Conservation (phyloP, 2,888 invertebrate species). For the Hedychridium roseum region DNA sequence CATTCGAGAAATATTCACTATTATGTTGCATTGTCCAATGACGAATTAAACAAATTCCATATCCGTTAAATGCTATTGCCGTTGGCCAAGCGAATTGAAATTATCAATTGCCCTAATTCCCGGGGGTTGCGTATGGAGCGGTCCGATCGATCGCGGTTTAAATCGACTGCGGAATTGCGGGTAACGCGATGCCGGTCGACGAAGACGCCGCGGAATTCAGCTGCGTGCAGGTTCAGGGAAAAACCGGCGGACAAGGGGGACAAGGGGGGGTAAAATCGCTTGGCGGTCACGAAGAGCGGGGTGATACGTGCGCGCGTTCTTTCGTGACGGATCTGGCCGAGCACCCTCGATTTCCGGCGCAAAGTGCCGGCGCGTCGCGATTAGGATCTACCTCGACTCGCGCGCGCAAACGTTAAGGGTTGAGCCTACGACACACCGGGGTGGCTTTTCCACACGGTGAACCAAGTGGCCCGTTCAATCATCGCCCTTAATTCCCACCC, state of each 20-base stretch:
- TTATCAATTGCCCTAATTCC: too few species aligned
- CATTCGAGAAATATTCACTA: too few species aligned
- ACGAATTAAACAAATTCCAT: too few species aligned
- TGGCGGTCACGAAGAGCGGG: constrained; percentile 25
- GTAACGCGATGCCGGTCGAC: too few species aligned
- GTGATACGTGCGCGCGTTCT: constrained; percentile 25
- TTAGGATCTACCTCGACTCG: constrained; percentile 50
- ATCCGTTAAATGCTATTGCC: too few species aligned
- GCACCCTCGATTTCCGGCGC: constrained; percentile 60
- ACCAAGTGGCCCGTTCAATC: constrained; percentile 31
- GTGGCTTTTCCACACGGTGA: too few species aligned
- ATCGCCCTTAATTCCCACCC: constrained; percentile 25
- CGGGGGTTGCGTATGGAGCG: too few species aligned
- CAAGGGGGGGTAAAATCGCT: constrained; percentile 13
- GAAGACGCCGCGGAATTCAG: constrained; percentile 11
- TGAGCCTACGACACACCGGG: too few species aligned
- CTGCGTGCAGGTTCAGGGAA: constrained; percentile 8
- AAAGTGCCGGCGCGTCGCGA: constrained; percentile 57
- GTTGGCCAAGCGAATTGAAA: too few species aligned
- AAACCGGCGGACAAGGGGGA: constrained; percentile 8
- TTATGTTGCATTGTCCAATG: too few species aligned
- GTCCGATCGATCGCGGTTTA: too few species aligned
- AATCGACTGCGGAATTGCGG: too few species aligned
- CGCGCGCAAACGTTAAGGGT: background rate
- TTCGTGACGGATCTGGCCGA: constrained; percentile 58